phyloP scores from a whole-genome alignment of 2,888 invertebrate species.

The Cantharis nigra region DNA sequence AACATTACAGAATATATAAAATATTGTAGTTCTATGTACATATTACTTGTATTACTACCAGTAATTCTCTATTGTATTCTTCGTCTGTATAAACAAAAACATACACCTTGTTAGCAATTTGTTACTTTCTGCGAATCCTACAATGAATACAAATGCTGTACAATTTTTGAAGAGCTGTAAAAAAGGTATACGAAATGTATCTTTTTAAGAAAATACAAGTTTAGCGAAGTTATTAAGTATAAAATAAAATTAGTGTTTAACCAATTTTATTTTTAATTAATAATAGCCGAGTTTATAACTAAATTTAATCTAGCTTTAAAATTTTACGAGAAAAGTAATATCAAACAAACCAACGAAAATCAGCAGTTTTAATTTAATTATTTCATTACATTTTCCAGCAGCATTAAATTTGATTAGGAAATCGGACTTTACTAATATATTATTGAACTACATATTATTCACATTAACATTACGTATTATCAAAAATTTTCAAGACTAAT shows the following conservation, averaged over 20 bases:
- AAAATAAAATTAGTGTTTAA: not conserved
- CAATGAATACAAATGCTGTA: conserved; percentile 13
- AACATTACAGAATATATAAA: not conserved
- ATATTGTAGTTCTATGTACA: not conserved
- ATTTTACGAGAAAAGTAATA: too few relatives aligned
- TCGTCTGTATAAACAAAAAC: conserved; percentile 10
- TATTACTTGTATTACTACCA: not conserved
- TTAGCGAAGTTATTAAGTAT: not conserved
- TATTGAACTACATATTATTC: too few relatives aligned
- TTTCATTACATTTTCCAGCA: too few relatives aligned
- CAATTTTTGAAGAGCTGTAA: not conserved
- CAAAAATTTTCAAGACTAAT: too few relatives aligned
- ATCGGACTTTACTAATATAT: too few relatives aligned
- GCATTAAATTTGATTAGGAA: too few relatives aligned
- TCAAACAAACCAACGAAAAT: too few relatives aligned
- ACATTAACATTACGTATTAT: too few relatives aligned
- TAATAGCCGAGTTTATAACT: too few relatives aligned
- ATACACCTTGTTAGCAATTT: conserved; percentile 8
- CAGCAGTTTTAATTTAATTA: too few relatives aligned
- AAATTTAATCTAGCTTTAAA: too few relatives aligned
- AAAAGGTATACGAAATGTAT: not conserved
- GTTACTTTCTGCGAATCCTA: conserved; percentile 6
- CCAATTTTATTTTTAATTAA: too few relatives aligned
- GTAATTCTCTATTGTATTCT: not conserved
- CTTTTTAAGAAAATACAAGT: not conserved